Percentiles rank a stretch among this genome's conserved stretches.
Conservation (phyloP, 92 coral and sea anemone genomes). For the Umimayanthus kanabou region DNA sequence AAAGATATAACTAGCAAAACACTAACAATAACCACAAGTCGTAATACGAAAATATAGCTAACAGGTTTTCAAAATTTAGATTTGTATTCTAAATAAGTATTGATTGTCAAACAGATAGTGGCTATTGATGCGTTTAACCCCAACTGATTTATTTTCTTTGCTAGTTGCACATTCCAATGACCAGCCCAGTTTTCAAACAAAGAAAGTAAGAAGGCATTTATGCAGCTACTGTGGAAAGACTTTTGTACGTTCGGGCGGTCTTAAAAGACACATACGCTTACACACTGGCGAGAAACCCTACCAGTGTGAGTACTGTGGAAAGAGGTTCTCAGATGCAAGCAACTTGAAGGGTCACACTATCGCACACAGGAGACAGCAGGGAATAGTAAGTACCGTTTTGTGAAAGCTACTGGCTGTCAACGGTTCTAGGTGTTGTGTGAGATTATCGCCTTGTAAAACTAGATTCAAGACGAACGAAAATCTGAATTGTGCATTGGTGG, state of each 20-base stretch:
- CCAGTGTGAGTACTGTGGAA: slow-evolving; percentile 14
- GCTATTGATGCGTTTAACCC: too few species aligned
- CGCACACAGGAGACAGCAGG: slow-evolving; percentile 9
- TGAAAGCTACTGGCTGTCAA: neutral
- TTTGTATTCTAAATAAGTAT: too few species aligned
- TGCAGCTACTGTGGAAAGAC: slow-evolving; percentile 14
- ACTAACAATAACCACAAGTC: too few species aligned
- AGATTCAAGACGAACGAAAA: neutral
- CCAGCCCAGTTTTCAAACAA: neutral
- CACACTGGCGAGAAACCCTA: slow-evolving; percentile 28
- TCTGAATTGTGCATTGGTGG: too few species aligned
- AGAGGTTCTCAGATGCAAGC: slow-evolving; percentile 24
- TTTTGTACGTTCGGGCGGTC: slow-evolving; percentile 10
- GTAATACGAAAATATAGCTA: too few species aligned
- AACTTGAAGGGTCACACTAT: slow-evolving; percentile 3
- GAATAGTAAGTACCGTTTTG: neutral
- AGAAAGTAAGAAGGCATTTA: neutral
- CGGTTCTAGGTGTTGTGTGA: neutral
- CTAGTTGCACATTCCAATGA: neutral
- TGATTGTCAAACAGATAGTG: too few species aligned
- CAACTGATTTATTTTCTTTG: neutral
- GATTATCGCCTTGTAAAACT: neutral
- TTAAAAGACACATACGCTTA: slow-evolving; percentile 23
- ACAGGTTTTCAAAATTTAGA: too few species aligned
- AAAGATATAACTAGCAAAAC: too few species aligned